Evolutionary conservation across 2,888 invertebrate genomes (phyloP).

Genomic region (Andrena marginata): DNA sequence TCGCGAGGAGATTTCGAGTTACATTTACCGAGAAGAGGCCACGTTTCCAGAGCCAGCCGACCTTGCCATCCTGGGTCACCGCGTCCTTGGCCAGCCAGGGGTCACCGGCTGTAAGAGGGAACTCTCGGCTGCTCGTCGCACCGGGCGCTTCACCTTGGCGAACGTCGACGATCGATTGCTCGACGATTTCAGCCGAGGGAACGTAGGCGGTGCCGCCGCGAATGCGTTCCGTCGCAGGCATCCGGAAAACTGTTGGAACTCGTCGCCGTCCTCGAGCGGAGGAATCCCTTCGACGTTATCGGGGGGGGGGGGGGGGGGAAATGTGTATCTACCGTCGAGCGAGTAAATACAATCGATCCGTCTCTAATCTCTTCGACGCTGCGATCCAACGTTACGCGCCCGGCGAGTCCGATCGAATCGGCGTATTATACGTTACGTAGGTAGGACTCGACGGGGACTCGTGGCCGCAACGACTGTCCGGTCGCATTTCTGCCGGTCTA

Average conservation of each 20-base stretch:
- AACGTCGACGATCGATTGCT: constrained; percentile 64
- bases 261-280: not conserved
- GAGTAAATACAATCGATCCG: too few relatives aligned
- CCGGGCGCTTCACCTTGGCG: constrained; percentile 57
- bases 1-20: not conserved
- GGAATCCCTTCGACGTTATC: not conserved
- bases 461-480: not conserved
- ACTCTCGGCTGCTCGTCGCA: constrained; percentile 45
- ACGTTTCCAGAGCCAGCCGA: constrained; percentile 30
- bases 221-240: not conserved
- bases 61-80: constrained; percentile 51
- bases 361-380: too few relatives aligned
- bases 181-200: constrained; percentile 26
- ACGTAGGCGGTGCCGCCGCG: constrained; percentile 37
- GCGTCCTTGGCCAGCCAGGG: constrained; percentile 37
- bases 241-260: constrained; percentile 13
- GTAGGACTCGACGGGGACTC: too few relatives aligned
- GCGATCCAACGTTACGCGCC: too few relatives aligned
- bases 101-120: constrained; percentile 56
- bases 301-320: too few relatives aligned
- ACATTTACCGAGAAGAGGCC: not conserved
- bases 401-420: too few relatives aligned
- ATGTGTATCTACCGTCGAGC: too few relatives aligned
- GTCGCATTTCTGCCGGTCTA: constrained; percentile 61
- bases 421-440: too few relatives aligned